These are phyloP conservation scores for Corydoras sp. DNA, from an alignment of 2,113 vertebrate genomes.

Conservation along the genomic window DNA sequence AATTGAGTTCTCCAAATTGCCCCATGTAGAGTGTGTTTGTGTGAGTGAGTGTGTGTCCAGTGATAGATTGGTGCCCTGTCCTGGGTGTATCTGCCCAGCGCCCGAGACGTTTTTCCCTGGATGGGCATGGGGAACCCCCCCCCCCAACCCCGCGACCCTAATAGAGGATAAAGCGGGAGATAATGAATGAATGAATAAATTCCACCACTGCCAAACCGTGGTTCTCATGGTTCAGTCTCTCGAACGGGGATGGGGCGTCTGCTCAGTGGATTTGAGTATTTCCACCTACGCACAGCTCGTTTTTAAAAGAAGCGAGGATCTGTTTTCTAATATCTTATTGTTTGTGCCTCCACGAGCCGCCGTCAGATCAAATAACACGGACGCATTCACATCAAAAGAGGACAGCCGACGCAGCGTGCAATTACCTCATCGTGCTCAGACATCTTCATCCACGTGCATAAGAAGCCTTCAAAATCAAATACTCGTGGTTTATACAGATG, in stretches of 20 bases:
- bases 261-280: conserved; percentile 13
- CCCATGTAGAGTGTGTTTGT: too few species aligned
- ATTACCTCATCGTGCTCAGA: conserved; percentile 22
- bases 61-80: too few species aligned
- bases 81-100: too few species aligned
- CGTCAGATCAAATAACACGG: conserved; percentile 17
- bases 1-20: too few species aligned
- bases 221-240: conserved; percentile 9
- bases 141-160: too few species aligned
- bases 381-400: conserved; percentile 12
- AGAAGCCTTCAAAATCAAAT: conserved; percentile 14
- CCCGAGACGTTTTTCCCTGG: too few species aligned
- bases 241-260: conserved; percentile 11
- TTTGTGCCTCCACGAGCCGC: conserved; percentile 23
- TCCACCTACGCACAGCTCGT: not conserved
- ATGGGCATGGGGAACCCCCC: too few species aligned
- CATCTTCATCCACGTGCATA: conserved; percentile 4
- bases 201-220: conserved; percentile 6
- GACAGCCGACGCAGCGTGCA: conserved; percentile 13
- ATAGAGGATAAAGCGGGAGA: too few species aligned
- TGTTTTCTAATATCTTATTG: conserved; percentile 13
- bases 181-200: too few species aligned
- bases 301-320: conserved; percentile 8
- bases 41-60: too few species aligned
- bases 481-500: not conserved